These are phyloP conservation scores for Colossoma macropomum DNA, from an alignment of 2,113 vertebrate species.

Conservation along the genomic window DNA sequence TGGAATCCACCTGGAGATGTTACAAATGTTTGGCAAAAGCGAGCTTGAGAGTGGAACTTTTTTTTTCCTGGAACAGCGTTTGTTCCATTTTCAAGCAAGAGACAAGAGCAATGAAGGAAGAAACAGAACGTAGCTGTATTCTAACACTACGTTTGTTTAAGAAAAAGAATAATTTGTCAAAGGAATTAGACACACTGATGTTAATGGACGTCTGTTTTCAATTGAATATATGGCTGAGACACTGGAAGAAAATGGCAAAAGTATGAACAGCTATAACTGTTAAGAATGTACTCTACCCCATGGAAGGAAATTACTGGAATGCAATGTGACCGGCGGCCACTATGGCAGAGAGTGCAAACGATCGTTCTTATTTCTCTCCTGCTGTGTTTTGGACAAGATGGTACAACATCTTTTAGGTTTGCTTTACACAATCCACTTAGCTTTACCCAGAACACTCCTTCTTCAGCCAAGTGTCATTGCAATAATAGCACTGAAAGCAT, in stretches of 20 bases:
- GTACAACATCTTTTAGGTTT: background rate
- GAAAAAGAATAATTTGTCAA: background rate
- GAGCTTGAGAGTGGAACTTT: background rate
- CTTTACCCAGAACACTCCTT: too few species aligned
- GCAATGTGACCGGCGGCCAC: background rate
- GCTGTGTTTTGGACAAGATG: background rate
- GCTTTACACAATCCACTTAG: background rate
- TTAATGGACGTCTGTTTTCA: background rate
- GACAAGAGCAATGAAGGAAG: background rate
- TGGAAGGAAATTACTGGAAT: background rate
- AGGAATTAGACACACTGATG: background rate
- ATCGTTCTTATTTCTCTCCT: background rate
- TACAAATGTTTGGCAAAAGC: slow-evolving; percentile 56
- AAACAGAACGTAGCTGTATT: background rate
- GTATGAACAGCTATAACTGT: background rate
- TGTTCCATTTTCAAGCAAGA: slow-evolving; percentile 1
- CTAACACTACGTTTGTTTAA: background rate
- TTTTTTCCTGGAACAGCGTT: slow-evolving; percentile 1
- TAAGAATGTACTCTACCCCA: background rate
- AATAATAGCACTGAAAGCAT: background rate
- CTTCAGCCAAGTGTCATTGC: background rate
- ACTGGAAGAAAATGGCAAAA: background rate
- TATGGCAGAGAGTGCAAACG: background rate
- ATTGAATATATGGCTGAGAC: background rate
- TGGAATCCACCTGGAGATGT: slow-evolving; percentile 64